Conservation (phyloP, 2,888 invertebrate species). For the Ennomos fuscantarius region DNA sequence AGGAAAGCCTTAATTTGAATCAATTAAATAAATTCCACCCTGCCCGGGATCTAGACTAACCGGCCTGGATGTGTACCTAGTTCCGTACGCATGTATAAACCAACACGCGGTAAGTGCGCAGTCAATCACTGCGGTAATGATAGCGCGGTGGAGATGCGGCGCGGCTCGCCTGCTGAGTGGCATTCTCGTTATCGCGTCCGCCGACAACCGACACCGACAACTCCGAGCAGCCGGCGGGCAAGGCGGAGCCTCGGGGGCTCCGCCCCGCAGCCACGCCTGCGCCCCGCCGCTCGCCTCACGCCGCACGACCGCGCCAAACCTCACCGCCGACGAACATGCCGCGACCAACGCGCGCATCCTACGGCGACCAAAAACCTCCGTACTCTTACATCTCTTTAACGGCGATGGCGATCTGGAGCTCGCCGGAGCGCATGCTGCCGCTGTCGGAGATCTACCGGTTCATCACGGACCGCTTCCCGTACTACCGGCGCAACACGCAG, state of each 20-base stretch:
- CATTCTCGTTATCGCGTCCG: conserved; percentile 79
- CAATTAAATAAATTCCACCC: background rate
- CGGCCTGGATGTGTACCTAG: conserved; percentile 12
- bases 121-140: conserved; percentile 80
- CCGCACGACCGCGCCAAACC: conserved; percentile 70
- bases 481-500: conserved; percentile 95
- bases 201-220: conserved; percentile 36
- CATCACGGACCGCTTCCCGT: conserved; percentile 96
- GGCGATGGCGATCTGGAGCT: conserved; percentile 97
- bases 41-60: conserved; percentile 9
- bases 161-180: conserved; percentile 64
- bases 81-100: conserved; percentile 47
- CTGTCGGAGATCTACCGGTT: conserved; percentile 86
- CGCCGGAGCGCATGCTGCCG: conserved; percentile 98
- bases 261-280: conserved; percentile 40
- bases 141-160: conserved; percentile 75
- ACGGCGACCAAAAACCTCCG: conserved; percentile 90
- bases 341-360: conserved; percentile 94
- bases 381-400: conserved; percentile 72
- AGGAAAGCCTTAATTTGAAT: background rate
- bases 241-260: conserved; percentile 42
- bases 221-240: conserved; percentile 44
- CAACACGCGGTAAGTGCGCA: conserved; percentile 72
- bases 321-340: conserved; percentile 90
- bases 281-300: conserved; percentile 35